Conservation (phyloP, 2,797 vertebrate genomes). For the Danio choprae region DNA sequence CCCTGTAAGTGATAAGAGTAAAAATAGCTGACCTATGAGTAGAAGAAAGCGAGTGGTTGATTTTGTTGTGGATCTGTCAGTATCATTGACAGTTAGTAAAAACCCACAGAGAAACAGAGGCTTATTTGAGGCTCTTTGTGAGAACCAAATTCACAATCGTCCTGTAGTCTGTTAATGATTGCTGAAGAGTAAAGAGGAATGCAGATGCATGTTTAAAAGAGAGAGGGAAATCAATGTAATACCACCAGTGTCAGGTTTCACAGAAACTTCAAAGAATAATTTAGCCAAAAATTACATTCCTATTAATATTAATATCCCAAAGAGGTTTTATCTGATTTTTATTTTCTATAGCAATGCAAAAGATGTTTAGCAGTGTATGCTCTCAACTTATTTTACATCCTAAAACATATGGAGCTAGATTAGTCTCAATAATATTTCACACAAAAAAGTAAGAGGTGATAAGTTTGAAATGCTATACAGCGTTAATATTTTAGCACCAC, state of each 20-base stretch:
- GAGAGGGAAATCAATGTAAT: neutral
- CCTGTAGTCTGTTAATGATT: neutral
- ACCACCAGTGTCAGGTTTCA: neutral
- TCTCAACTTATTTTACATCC: too few relatives aligned
- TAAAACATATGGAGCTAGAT: too few relatives aligned
- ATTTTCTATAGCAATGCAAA: neutral
- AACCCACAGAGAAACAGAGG: neutral
- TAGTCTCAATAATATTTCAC: too few relatives aligned
- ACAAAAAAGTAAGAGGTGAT: too few relatives aligned
- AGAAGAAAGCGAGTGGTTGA: neutral
- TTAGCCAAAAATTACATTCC: neutral
- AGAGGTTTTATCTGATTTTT: neutral
- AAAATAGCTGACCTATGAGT: constrained; percentile 44
- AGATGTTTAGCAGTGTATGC: neutral
- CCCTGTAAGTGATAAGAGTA: constrained; percentile 21
- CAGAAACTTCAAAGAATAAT: neutral
- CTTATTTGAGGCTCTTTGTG: neutral
- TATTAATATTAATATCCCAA: neutral
- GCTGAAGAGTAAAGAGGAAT: neutral
- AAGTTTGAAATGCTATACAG: too few relatives aligned
- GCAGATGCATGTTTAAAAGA: neutral
- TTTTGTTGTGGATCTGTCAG: neutral
- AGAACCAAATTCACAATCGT: constrained; percentile 19
- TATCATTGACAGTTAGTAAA: neutral
- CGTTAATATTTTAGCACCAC: too few relatives aligned